These are phyloP conservation scores for Laterallus jamaicensis DNA, from an alignment of 2,113 vertebrate genomes.

Conservation along the genomic window DNA sequence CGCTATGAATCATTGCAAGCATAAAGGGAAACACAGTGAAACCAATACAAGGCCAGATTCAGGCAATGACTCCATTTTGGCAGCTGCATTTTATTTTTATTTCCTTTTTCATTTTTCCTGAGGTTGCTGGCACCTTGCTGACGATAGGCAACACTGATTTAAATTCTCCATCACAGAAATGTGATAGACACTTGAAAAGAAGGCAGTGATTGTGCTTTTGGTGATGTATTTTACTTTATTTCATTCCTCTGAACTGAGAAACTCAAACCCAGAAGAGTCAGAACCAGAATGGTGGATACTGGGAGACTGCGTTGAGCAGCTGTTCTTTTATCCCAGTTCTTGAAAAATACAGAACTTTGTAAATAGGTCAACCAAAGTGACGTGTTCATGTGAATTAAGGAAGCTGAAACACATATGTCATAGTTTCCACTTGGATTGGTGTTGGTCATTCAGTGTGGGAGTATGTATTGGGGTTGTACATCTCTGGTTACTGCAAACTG, in stretches of 20 bases:
- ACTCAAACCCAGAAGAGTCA: background rate
- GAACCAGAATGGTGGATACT: background rate
- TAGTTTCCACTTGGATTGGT: background rate
- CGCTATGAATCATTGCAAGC: background rate
- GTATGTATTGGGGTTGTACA: rapidly evolving
- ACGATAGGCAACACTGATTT: rapidly evolving
- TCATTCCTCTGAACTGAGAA: background rate
- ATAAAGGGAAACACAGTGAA: background rate
- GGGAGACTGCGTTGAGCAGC: background rate
- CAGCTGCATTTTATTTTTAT: background rate
- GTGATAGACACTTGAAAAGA: background rate
- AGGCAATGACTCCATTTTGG: background rate
- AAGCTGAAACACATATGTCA: background rate
- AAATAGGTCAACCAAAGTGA: background rate
- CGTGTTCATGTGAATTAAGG: background rate
- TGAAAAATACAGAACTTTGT: background rate
- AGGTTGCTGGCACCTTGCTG: background rate
- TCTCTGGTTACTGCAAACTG: background rate
- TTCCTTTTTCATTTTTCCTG: conserved; percentile 1
- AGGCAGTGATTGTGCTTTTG: background rate
- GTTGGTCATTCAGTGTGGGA: rapidly evolving
- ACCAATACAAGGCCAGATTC: background rate
- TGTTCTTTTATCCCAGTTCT: background rate
- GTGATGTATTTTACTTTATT: background rate
- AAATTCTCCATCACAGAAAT: background rate